These are phyloP conservation scores for Stictocephala bisonia DNA, from an alignment of 2,888 invertebrate genomes.

Conservation along the genomic window DNA sequence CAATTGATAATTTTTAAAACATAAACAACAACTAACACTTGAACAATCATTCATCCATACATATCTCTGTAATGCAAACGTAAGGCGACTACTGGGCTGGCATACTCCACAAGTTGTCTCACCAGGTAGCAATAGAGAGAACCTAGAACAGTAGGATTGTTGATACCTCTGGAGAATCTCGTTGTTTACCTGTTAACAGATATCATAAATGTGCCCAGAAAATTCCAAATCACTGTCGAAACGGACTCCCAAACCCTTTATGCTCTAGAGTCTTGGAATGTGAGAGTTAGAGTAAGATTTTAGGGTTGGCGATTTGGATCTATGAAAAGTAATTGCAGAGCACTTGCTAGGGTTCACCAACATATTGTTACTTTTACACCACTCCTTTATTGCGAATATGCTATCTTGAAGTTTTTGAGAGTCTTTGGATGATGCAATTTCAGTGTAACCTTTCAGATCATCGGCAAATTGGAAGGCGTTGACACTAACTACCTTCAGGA, in stretches of 20 bases:
- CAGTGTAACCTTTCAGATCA: not conserved
- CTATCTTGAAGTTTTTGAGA: not conserved
- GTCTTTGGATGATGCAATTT: not conserved
- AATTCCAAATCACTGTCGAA: not conserved
- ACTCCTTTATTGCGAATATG: not conserved
- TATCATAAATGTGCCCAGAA: not conserved
- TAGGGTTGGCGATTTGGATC: not conserved
- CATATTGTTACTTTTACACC: not conserved
- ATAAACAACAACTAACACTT: too few relatives aligned
- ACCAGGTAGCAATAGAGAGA: not conserved
- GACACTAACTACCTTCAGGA: not conserved
- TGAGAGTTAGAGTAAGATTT: not conserved
- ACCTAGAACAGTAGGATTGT: not conserved
- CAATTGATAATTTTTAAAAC: too few relatives aligned
- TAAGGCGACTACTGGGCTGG: not conserved
- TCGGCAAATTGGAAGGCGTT: not conserved
- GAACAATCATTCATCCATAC: too few relatives aligned
- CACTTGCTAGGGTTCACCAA: constrained; percentile 9
- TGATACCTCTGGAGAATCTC: not conserved
- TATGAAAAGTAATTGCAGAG: not conserved
- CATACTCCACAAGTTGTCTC: not conserved
- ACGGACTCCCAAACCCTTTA: not conserved
- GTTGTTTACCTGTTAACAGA: not conserved
- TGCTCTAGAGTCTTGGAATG: not conserved
- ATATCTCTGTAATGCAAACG: too few relatives aligned